Evolutionary conservation across 2,113 vertebrate genomes (phyloP), one percentile per base, ranked within the genome.

Genomic region (Columbina picui): DNA sequence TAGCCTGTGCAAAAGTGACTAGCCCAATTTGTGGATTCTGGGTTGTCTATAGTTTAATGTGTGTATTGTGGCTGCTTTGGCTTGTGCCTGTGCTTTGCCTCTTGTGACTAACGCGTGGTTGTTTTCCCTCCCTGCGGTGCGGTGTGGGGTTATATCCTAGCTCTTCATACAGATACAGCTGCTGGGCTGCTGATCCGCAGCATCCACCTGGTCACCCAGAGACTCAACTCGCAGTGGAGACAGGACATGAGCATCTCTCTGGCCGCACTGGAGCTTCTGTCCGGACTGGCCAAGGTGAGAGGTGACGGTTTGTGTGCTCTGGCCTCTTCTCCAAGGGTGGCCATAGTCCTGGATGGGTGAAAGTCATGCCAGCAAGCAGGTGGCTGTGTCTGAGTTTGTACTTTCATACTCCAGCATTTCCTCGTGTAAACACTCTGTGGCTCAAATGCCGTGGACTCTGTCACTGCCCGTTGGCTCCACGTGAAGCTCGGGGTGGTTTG

Each of bases 151-250:
- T 99, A 99, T 98, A 99, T 98, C 98, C 97, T 99, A 99, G 99
- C 98, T 99, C 98, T 99, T 99, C 96, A 99, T 98, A 99, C 99
- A 99, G 99, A 99, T 99, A 99, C 99, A 73, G 99, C 99, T 83
- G 98, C 99, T 39, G 99, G 99, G 79, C 98, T 99, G 87, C 98
- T 99, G 98, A 99, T 99, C 82, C 99, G 99, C 96, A 99, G 99
- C 96, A 99, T 99, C 98, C 99, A 99, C 96, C 98, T 99, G 84
- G 99, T 99, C 93, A 99, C 99, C 26, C 99, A 99, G 96, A 98
- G 99, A 87, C 99, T 99, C 93, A 99, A 99, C 97, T 98, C 98
- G 1, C 99, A 99, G 97, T 99, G 99, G 99, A 98, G 98, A 83
- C 98, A 99, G 85, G 99, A 99, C 95, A 99, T 99, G 99, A 99